A percentile compares a stretch with the other conserved stretches of the same genome.
Evolutionary conservation across 2,888 invertebrate genomes (phyloP).

Genomic region (Hyposoter didymator): DNA sequence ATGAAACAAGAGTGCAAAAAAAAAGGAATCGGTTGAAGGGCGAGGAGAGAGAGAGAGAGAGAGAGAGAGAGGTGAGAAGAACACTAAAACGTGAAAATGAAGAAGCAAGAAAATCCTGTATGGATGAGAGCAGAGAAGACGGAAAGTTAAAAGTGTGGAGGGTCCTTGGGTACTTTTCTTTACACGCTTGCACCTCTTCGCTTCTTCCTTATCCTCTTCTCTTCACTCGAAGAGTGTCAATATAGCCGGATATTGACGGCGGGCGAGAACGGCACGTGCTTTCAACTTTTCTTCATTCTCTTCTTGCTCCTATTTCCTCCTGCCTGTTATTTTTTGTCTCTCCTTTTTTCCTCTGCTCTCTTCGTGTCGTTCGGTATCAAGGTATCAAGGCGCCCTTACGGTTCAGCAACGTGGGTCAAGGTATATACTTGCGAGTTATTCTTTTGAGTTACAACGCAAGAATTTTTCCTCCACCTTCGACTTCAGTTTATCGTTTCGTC

Average conservation of each 20-base stretch:
- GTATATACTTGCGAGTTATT: constrained; percentile 1
- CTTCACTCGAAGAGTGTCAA: constrained; percentile 47
- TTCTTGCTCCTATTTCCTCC: neutral
- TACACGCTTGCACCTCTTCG: constrained; percentile 3
- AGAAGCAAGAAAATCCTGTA: constrained; percentile 35
- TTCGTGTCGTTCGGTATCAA: neutral
- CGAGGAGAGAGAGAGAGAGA: neutral
- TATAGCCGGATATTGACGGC: constrained; percentile 56
- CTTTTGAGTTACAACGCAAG: constrained; percentile 2
- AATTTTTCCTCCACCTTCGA: neutral
- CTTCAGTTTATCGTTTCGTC: neutral
- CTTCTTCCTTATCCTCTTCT: constrained; percentile 25
- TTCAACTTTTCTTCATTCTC: constrained; percentile 39
- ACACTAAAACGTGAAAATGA: constrained; percentile 10
- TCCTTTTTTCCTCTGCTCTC: neutral
- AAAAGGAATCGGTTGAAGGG: neutral
- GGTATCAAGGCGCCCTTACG: neutral
- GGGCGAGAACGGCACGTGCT: constrained; percentile 50
- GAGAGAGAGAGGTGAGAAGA: neutral
- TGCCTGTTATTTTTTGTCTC: neutral
- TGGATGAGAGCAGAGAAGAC: constrained; percentile 25
- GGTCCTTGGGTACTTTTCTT: constrained; percentile 22
- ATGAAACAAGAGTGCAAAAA: constrained; percentile 20
- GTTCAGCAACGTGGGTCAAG: neutral
- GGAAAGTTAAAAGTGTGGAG: constrained; percentile 27